Evolutionary conservation across 2,113 vertebrate genomes (phyloP).

Genomic region (Epinephelus fuscoguttatus): DNA sequence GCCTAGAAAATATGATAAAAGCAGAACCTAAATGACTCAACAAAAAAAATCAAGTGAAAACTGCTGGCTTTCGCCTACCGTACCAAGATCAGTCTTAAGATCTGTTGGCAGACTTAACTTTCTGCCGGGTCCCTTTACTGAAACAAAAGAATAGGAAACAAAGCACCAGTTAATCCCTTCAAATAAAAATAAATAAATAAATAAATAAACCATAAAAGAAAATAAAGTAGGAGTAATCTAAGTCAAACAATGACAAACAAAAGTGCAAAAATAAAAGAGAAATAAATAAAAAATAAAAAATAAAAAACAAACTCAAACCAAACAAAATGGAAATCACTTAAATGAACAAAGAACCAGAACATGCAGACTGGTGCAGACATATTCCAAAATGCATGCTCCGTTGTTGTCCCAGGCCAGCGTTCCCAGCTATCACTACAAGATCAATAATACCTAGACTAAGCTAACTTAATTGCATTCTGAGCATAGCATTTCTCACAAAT

Average conservation of each 20-base stretch:
- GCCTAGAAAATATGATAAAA: slow-evolving; percentile 70
- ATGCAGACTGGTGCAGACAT: slow-evolving; percentile 74
- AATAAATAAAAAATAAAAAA: neutral
- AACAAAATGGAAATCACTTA: slow-evolving; percentile 50
- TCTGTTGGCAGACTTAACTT: slow-evolving; percentile 99
- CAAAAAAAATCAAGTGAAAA: slow-evolving; percentile 81
- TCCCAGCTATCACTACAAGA: slow-evolving; percentile 19
- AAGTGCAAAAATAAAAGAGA: slow-evolving; percentile 9
- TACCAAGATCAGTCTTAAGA: slow-evolving; percentile 99
- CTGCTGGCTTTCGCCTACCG: slow-evolving; percentile 96
- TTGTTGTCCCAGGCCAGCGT: slow-evolving; percentile 67
- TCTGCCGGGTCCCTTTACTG: slow-evolving; percentile 98
- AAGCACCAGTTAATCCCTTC: slow-evolving; percentile 91
- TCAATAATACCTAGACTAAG: neutral
- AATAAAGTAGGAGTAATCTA: slow-evolving; percentile 28
- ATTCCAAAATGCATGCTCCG: slow-evolving; percentile 69
- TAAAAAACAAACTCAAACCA: slow-evolving; percentile 10
- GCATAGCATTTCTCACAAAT: neutral
- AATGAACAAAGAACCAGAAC: slow-evolving; percentile 64
- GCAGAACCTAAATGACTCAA: slow-evolving; percentile 74
- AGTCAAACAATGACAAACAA: slow-evolving; percentile 53
- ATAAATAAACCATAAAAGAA: slow-evolving; percentile 36
- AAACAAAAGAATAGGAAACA: slow-evolving; percentile 99
- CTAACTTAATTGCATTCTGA: neutral
- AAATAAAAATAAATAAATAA: slow-evolving; percentile 77